Base-by-base conservation (phyloP, 2,113 vertebrate species). In the Forbesichthys agassizii region DNA sequence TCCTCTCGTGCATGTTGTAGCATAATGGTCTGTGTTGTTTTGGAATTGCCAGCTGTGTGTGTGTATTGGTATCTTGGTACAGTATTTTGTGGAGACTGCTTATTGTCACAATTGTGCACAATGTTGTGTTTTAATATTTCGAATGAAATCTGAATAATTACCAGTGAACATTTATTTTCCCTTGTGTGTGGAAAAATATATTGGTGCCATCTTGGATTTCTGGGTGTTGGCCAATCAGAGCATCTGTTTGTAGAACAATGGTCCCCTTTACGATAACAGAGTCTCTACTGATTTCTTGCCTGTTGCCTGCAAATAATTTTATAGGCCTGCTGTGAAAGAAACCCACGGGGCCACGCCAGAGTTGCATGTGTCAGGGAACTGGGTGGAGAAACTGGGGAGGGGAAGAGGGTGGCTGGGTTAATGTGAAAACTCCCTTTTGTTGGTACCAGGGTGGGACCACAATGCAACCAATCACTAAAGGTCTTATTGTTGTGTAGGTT, bases 211-310 rank as follows among this genome's bases (percentile, higher is more conserved):
- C 77, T 84, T 70, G 69, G 55, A 58, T 85, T 74, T 68, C 70
- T 72, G 77, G 78, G 85, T 85, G 81, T 80, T 68, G 74, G 79
- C 62, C 3, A 57, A 33, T 71, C 68, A 62, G 65, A 67, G 62
- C 69, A 68, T 64, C 73, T 60, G 13, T 53, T 59, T 63, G 56
- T 68, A 33, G 53, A 87, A 93, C 92, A 92, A 91, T 90, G 74
- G 75, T 68, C 61, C 69, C 67, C 78, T 91, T 93, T 81, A 90
- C 79, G 72, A 88, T 86, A 84, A 89, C 92, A 87, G 77, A 84
- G 86, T 82, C 55, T 48, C 88, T 64, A 84, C 83, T 89, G 88
- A 91, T 86, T 84, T 85, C 84, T 87, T 57, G 54, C 74, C 74
- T 33, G 59, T 78, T 68, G 75, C 73, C 69, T 80, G 81, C 73